Evolutionary conservation across 2,888 invertebrate genomes (phyloP), one percentile per base, ranked within the genome.

Genomic region (Nipponacmea schrenckii): DNA sequence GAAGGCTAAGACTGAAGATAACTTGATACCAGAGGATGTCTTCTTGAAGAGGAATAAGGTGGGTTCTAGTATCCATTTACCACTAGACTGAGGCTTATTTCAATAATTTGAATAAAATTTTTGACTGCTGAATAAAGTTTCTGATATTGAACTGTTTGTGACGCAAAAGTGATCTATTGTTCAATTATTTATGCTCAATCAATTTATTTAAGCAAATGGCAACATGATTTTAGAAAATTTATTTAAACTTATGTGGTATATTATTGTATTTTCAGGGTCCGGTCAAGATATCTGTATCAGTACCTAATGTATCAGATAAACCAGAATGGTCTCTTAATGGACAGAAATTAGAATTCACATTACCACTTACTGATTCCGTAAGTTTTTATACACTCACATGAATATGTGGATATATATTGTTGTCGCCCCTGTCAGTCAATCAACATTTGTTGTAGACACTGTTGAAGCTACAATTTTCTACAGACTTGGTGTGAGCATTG

Each of bases 311-410:
- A 86, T 92, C 94, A 0, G 97, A 98, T 84, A 97, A 97, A 85
- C 90, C 94, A 0, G 98, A 98, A 91, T 97, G 97, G 97, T 95
- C 95, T 76, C 91, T 98, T 75, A 95, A 94, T 88, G 98, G 98
- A 0, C 97, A 98, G 89, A 91, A 93, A 75, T 89, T 98, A 82
- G 92, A 92, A 68, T 91, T 97, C 70, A 93, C 93, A 1, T 86
- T 98, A 84, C 93, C 95, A 62, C 91, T 95, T 17, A 91, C 92
- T 17, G 95, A 96, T 79, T 91, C 93, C 69, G 91, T 91, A 80
- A 83, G 87, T 83, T 62, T 39, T 15, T 45, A n/a, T n/a, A n/a
- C 10, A 39, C 7, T 7, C 10, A 39, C 10, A 8, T 62, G 15
- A 10, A 20, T 26, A 5, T 10, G 1, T n/a, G n/a, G n/a, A n/a